Conservation (phyloP, 2,888 invertebrate species). For the Cryptosula pallasiana region DNA sequence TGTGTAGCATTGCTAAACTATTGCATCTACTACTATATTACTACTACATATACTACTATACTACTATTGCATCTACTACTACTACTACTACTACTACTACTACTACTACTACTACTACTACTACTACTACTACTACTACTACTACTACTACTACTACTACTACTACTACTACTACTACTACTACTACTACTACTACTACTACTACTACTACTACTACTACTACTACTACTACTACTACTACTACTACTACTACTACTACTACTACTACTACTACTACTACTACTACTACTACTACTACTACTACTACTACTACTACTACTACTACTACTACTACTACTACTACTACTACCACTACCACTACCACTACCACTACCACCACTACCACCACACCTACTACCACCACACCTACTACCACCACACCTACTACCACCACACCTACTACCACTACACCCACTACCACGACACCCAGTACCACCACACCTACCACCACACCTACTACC, state of each 20-base stretch:
- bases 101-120: not conserved
- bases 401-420: too few species aligned
- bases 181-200: not conserved
- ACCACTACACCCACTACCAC: too few species aligned
- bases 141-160: conserved; percentile 6
- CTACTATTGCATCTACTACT: not conserved
- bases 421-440: too few species aligned
- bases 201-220: not conserved
- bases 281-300: not conserved
- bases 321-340: too few species aligned
- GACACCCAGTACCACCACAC: too few species aligned
- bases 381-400: too few species aligned
- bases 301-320: not conserved
- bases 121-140: not conserved
- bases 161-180: not conserved
- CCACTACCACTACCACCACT: too few species aligned
- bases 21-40: too few species aligned
- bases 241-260: not conserved
- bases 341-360: too few species aligned
- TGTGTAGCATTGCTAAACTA: too few species aligned
- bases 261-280: not conserved
- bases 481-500: too few species aligned
- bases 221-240: not conserved
- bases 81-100: not conserved
- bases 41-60: too few species aligned